Conservation (phyloP, 2,797 vertebrate species). For the Cirrhinus molitorella region DNA sequence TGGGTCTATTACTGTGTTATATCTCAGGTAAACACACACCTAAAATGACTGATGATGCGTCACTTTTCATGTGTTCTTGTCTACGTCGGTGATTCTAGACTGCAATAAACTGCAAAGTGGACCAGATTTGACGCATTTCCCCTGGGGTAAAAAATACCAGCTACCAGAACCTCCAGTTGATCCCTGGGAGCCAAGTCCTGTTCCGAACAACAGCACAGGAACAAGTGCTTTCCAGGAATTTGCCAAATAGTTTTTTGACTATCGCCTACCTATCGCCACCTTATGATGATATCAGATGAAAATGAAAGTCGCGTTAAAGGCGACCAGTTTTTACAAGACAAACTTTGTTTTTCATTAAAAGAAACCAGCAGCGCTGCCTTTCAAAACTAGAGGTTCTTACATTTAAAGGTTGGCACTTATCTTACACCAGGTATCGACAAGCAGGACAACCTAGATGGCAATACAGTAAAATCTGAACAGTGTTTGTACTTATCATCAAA, state of each 20-base stretch:
- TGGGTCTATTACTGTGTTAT: no score
- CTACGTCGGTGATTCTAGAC: not conserved
- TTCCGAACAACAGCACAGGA: not conserved
- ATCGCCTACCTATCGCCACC: not conserved
- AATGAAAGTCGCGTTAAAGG: not conserved
- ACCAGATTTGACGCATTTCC: not conserved
- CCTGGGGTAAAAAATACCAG: not conserved
- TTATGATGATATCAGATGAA: not conserved
- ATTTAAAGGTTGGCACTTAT: not conserved
- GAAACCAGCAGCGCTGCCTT: not conserved
- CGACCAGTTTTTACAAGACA: not conserved
- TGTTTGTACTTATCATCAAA: not conserved
- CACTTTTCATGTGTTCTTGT: not conserved
- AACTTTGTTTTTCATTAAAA: not conserved
- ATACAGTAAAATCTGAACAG: not conserved
- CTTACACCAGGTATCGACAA: not conserved
- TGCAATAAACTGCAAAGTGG: not conserved
- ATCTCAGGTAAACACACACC: not conserved
- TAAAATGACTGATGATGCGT: not conserved
- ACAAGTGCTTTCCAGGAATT: constrained; percentile 12
- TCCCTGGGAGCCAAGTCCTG: constrained; percentile 24
- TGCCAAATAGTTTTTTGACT: not conserved
- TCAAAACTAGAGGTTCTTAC: not conserved
- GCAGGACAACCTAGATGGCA: not conserved
- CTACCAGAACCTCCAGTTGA: not conserved